A percentile compares a stretch with the other conserved stretches of the same genome.
Evolutionary conservation across 1,140 invertebrate species (phyloP).

Genomic region (Caenorhabditis tropicalis): DNA sequence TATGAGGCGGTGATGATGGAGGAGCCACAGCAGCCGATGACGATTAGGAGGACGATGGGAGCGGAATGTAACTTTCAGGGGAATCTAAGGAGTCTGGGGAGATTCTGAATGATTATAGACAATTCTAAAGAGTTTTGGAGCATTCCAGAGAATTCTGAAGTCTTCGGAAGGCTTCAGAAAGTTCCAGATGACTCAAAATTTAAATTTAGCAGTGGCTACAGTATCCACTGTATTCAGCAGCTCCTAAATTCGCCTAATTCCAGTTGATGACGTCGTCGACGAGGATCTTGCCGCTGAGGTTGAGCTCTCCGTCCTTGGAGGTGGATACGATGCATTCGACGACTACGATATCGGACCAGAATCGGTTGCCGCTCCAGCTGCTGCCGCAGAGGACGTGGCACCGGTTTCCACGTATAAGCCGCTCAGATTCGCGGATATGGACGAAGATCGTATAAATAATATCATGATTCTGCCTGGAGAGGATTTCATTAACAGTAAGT

Average conservation of each 20-base stretch:
- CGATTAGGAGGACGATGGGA: background rate
- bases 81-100: background rate
- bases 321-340: background rate
- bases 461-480: background rate
- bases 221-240: too few relatives aligned
- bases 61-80: background rate
- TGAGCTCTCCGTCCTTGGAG: background rate
- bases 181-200: background rate
- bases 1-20: background rate
- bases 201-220: too few relatives aligned
- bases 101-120: too few relatives aligned
- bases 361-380: too few relatives aligned
- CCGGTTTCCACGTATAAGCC: background rate
- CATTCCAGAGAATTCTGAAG: too few relatives aligned
- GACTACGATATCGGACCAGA: background rate
- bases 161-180: background rate
- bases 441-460: background rate
- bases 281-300: slow-evolving; percentile 5
- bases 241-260: too few relatives aligned
- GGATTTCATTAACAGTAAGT: slow-evolving; percentile 11
- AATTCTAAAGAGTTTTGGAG: too few relatives aligned
- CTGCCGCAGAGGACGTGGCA: too few relatives aligned
- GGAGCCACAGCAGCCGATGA: background rate
- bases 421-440: slow-evolving; percentile 13
- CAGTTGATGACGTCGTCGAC: slow-evolving; percentile 18